Evolutionary conservation across 2,797 vertebrate species (phyloP), one percentile per base, ranked within the genome.

Genomic region (Gila robusta): DNA sequence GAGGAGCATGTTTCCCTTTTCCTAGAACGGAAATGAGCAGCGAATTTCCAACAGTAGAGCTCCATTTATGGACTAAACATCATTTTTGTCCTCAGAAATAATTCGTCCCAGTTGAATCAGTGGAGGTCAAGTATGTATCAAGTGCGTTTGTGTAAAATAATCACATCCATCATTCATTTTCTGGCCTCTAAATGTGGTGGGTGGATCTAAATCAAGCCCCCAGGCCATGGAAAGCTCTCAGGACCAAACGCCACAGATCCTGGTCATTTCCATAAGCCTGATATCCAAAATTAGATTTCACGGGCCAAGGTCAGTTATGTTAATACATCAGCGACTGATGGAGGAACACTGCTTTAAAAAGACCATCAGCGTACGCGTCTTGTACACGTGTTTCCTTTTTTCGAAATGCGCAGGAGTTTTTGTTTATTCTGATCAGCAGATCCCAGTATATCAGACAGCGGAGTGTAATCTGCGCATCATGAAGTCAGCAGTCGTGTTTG

Each of bases 141-240:
- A 76, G 82, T 67, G 71, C 72, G 32, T 64, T 67, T 37, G 59
- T 54, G 72, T 67, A 77, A 77, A 86, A 86, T 81, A 86, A 79
- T 82, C 64, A 87, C 86, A 89, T 89, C 54, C 71, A 84, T 87
- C 84, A 83, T 87, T 87, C 66, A 81, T 86, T 87, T 56, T 62
- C 76, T 78, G 83, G 84, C 85, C 84, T 82, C 77, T 39, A 32
- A 87, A 88, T 81, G 81, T 72, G 71, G 77, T 78, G 71, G 77
- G 82, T 78, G 83, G 87, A 79, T 72, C 84, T 84, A 87, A 87
- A 89, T 87, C 79, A 86, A 62, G 76, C 71, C 86, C 81, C 56
- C 37, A n/a, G 84, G 83, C 84, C 26, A 19, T 16, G 16, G 56
- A 83, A 86, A 66, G 37, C 88, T 71, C 81, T 47, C 67, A 82